These are phyloP conservation scores for Pegea sp. DNA, from an alignment of 23 tunicate genomes.

Conservation along the genomic window DNA sequence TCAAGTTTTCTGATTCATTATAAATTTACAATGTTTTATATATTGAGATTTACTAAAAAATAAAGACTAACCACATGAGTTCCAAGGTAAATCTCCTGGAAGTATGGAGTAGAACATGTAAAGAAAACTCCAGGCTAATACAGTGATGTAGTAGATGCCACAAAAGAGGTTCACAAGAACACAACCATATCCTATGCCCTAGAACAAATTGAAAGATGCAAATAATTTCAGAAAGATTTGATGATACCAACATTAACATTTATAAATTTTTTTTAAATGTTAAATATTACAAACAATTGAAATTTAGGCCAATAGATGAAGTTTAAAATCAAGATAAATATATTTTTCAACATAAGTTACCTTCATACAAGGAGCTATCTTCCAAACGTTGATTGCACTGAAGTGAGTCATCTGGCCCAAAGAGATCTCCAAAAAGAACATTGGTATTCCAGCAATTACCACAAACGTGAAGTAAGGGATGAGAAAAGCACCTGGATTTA, in stretches of 20 bases:
- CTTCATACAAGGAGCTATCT: conserved; percentile 51
- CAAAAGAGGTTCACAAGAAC: not conserved
- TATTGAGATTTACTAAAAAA: too few species aligned
- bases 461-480: conserved; percentile 47
- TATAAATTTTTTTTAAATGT: too few species aligned
- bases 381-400: conserved; percentile 48
- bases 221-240: too few species aligned
- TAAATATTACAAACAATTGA: too few species aligned
- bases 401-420: conserved; percentile 60
- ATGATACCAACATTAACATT: too few species aligned
- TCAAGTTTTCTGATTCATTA: too few species aligned
- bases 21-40: too few species aligned
- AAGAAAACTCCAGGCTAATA: conserved; percentile 2
- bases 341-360: conserved; percentile 2
- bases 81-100: conserved; percentile 5
- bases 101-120: conserved; percentile 2
- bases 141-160: conserved; percentile 1
- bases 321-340: not conserved
- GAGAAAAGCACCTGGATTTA: conserved; percentile 82
- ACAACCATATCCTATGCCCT: conserved; percentile 7
- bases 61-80: conserved; percentile 4
- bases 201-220: too few species aligned
- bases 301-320: too few species aligned
- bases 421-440: conserved; percentile 69
- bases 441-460: conserved; percentile 49